phyloP scores from a whole-genome alignment of 2,888 invertebrate genomes.

The Baccha elongata region DNA sequence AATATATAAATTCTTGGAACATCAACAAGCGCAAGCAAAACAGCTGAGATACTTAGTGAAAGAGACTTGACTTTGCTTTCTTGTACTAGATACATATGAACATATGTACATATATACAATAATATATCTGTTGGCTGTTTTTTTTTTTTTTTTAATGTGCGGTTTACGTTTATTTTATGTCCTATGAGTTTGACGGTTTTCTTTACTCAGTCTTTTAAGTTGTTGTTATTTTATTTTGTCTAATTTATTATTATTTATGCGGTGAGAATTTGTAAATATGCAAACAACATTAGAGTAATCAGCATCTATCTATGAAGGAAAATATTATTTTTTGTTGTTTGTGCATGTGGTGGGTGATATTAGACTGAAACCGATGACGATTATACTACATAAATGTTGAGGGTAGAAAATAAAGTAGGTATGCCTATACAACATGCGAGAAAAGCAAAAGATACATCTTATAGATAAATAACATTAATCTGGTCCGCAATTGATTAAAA shows the following conservation, averaged over 20 bases:
- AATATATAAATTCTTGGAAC: conserved; percentile 36
- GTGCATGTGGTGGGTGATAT: no score
- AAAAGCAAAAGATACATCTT: background rate
- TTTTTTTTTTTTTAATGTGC: no score
- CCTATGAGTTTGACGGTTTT: conserved; percentile 37
- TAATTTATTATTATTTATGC: conserved; percentile 35
- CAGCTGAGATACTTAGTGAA: conserved; percentile 17
- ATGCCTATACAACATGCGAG: background rate
- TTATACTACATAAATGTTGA: conserved; percentile 18
- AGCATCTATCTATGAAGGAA: conserved; percentile 25
- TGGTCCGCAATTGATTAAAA: conserved; percentile 34
- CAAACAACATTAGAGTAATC: conserved; percentile 48
- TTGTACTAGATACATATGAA: background rate
- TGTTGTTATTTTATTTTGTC: conserved; percentile 7
- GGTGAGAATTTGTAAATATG: conserved; percentile 26
- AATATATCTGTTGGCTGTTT: conserved; percentile 20
- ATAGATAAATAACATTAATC: conserved; percentile 15
- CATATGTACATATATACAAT: no score
- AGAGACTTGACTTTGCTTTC: conserved; percentile 14
- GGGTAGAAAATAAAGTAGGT: background rate
- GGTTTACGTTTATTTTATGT: background rate
- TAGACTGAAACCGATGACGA: conserved; percentile 19
- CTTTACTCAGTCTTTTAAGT: background rate
- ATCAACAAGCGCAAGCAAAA: conserved; percentile 36
- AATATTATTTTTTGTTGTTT: no score